A percentile compares a stretch with the other conserved stretches of the same genome.
These are phyloP conservation scores for Lamellibrachia luymesi DNA, from an alignment of 1,140 invertebrate genomes.

Conservation along the genomic window DNA sequence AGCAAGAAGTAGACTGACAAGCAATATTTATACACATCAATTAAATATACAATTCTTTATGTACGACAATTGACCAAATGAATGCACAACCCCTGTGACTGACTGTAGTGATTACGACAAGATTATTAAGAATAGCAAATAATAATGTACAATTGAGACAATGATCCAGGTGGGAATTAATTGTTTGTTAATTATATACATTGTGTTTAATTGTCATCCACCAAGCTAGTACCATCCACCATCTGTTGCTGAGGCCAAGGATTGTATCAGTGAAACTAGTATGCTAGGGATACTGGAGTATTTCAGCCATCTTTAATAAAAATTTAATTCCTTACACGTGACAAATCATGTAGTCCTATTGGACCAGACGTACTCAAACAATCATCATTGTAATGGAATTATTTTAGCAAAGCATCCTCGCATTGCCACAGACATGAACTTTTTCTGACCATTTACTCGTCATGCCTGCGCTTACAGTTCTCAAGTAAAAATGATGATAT, in stretches of 20 bases:
- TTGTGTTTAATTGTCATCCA: neutral
- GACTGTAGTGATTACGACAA: neutral
- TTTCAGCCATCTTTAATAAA: too few relatives aligned
- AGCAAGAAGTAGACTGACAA: neutral
- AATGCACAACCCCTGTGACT: slow-evolving; percentile 3
- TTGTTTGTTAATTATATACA: neutral
- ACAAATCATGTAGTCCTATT: neutral
- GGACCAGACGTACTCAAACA: neutral
- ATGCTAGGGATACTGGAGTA: neutral
- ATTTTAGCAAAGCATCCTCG: neutral
- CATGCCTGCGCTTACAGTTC: neutral
- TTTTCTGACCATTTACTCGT: neutral
- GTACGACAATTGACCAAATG: neutral
- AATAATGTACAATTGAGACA: neutral
- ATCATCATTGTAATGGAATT: neutral
- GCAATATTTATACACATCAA: slow-evolving; percentile 5
- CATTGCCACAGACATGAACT: neutral
- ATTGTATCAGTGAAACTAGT: neutral
- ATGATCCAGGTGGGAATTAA: neutral
- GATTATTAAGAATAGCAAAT: neutral
- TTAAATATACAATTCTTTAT: slow-evolving; percentile 6
- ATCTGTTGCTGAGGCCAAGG: neutral
- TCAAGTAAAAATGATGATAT: neutral
- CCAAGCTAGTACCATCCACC: neutral
- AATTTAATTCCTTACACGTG: too few relatives aligned